These are phyloP conservation scores for Ips nitidus DNA, from an alignment of 1,140 invertebrate species.

Conservation along the genomic window DNA sequence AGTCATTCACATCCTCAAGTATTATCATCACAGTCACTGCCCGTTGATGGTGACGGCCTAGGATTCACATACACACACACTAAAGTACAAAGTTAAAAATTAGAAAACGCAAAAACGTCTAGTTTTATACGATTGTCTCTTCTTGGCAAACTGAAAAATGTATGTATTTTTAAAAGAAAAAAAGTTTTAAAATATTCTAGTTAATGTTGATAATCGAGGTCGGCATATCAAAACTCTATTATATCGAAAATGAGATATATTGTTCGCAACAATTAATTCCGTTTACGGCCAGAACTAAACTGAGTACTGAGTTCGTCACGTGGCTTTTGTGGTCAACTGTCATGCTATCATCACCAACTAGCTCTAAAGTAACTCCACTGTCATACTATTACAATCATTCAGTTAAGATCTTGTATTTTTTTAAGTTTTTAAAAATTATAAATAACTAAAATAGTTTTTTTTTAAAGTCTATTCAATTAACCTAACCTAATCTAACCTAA, in stretches of 20 bases:
- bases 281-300: not conserved
- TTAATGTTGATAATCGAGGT: not conserved
- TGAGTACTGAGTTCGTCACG: too few relatives aligned
- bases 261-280: not conserved
- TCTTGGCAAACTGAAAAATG: conserved; percentile 13
- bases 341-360: too few relatives aligned
- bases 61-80: conserved; percentile 6
- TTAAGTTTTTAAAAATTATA: too few relatives aligned
- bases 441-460: too few relatives aligned
- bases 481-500: too few relatives aligned
- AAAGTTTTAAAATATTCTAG: not conserved
- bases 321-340: too few relatives aligned
- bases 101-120: conserved; percentile 10
- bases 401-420: too few relatives aligned
- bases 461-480: too few relatives aligned
- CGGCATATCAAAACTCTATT: not conserved
- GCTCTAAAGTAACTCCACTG: too few relatives aligned
- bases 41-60: conserved; percentile 29
- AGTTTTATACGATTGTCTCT: conserved; percentile 23
- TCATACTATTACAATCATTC: too few relatives aligned
- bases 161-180: conserved; percentile 16
- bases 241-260: not conserved
- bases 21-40: conserved; percentile 25
- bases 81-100: conserved; percentile 33
- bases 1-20: not conserved